Evolutionary conservation across 2,797 vertebrate genomes (phyloP).

Genomic region (Silurus aristotelis): DNA sequence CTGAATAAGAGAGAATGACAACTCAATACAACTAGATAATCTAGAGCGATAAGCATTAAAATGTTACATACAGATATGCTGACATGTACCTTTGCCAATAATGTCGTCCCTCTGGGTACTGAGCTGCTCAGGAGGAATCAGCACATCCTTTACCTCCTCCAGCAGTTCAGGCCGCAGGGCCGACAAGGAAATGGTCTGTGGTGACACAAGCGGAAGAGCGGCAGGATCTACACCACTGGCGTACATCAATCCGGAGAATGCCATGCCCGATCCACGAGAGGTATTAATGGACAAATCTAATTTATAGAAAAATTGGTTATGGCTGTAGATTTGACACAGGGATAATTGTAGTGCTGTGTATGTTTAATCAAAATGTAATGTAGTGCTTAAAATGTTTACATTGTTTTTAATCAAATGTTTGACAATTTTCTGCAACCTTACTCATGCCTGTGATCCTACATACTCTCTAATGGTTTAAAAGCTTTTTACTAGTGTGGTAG

Average conservation of each 20-base stretch:
- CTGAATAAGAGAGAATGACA: neutral
- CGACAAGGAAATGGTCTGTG: slow-evolving; percentile 73
- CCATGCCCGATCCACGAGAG: slow-evolving; percentile 52
- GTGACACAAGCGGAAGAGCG: slow-evolving; percentile 75
- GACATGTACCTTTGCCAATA: slow-evolving; percentile 88
- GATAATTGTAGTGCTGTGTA: neutral
- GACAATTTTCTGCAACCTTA: neutral
- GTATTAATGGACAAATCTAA: slow-evolving; percentile 61
- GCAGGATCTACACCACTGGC: slow-evolving; percentile 70
- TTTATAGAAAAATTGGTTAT: neutral
- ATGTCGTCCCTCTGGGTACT: slow-evolving; percentile 78
- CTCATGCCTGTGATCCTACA: neutral
- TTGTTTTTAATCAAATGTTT: neutral
- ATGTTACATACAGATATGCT: neutral
- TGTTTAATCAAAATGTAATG: neutral
- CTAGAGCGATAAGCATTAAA: neutral
- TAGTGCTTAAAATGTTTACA: too few species aligned
- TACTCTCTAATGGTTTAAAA: neutral
- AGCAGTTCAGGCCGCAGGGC: slow-evolving; percentile 79
- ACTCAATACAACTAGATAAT: neutral
- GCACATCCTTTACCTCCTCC: slow-evolving; percentile 91
- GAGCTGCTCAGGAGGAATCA: slow-evolving; percentile 85
- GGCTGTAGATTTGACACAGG: neutral
- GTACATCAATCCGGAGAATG: slow-evolving; percentile 65
- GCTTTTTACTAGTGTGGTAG: too few species aligned